Evolutionary conservation across 2,113 vertebrate genomes (phyloP).

Genomic region (Nannospalax galili): DNA sequence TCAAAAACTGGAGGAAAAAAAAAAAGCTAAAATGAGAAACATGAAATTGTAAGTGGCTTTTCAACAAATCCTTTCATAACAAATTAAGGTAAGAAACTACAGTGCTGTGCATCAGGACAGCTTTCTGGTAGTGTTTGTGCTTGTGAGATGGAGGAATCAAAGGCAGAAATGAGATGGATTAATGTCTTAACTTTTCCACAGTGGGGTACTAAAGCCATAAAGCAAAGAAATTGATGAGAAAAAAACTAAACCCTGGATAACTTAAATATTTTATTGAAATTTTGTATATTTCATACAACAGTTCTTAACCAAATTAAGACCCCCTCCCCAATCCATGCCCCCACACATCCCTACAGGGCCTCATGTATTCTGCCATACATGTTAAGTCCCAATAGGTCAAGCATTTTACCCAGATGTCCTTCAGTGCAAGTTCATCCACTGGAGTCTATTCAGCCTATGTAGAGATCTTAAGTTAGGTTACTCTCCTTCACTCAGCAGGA

Average conservation of each 20-base stretch:
- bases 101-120: not conserved
- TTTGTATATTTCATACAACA: no score
- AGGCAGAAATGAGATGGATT: not conserved
- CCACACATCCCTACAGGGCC: no score
- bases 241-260: not conserved
- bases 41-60: not conserved
- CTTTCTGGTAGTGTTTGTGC: not conserved
- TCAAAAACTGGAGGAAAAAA: constrained; percentile 40
- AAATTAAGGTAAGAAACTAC: not conserved
- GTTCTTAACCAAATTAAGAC: no score
- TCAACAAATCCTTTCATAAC: not conserved
- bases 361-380: no score
- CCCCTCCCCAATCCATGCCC: no score
- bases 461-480: no score
- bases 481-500: no score
- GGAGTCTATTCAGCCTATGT: no score
- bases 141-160: not conserved
- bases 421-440: no score
- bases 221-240: not conserved
- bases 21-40: constrained; percentile 25
- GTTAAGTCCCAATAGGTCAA: no score
- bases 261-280: no score
- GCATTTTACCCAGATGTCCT: no score
- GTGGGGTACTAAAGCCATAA: not conserved
- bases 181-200: not conserved